A percentile compares a stretch with the other conserved stretches of the same genome.
phyloP scores from a whole-genome alignment of 64 coral and sea anemone genomes.

The Montipora foliosa region DNA sequence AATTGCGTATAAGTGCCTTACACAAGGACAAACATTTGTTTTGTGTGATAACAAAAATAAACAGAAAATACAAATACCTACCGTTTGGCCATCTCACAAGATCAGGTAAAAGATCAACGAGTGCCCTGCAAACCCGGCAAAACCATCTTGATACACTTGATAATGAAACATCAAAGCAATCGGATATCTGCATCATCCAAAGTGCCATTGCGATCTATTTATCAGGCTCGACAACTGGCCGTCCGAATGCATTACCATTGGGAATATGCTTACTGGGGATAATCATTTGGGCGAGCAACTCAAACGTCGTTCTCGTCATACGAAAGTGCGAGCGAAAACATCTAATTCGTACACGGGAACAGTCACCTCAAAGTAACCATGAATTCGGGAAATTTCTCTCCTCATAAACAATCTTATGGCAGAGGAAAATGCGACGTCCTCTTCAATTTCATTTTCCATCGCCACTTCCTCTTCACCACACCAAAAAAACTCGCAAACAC shows the following conservation, averaged over 20 bases:
- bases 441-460: slow-evolving; percentile 4
- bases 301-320: slow-evolving; percentile 24
- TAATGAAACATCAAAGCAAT: neutral
- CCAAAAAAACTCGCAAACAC: too few relatives aligned
- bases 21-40: too few relatives aligned
- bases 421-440: slow-evolving; percentile 1
- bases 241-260: neutral
- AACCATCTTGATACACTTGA: neutral
- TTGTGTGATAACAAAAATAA: too few relatives aligned
- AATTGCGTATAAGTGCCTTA: too few relatives aligned
- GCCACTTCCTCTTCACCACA: too few relatives aligned
- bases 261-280: neutral
- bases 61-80: neutral
- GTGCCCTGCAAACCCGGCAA: neutral
- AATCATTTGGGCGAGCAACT: slow-evolving; percentile 4
- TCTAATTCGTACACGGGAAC: neutral
- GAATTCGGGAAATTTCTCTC: neutral
- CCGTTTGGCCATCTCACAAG: neutral
- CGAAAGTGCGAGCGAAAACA: slow-evolving; percentile 40
- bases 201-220: neutral
- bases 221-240: neutral
- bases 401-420: neutral
- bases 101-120: slow-evolving; percentile 2
- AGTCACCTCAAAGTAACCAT: slow-evolving; percentile 26
- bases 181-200: slow-evolving; percentile 6